Percentiles rank a stretch among this genome's conserved stretches.
Evolutionary conservation across 2,888 invertebrate species (phyloP).

Genomic region (Aricia artaxerxes): DNA sequence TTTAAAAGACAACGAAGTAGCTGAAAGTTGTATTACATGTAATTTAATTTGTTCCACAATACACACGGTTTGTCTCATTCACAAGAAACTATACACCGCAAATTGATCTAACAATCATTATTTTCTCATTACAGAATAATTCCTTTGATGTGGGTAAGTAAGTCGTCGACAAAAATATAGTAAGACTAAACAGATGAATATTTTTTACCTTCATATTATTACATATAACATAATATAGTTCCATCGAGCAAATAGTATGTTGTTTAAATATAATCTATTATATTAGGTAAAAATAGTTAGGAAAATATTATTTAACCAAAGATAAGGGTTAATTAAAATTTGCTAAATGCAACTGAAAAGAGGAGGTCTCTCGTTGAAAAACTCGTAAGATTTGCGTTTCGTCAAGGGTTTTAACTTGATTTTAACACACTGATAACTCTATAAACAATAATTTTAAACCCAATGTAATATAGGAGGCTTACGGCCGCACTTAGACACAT

Average conservation of each 20-base stretch:
- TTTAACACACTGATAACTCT: too few species aligned
- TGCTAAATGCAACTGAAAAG: neutral
- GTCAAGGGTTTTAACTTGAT: neutral
- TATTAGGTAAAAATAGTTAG: too few species aligned
- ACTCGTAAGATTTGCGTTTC: neutral
- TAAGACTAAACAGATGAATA: neutral
- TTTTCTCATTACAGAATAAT: slow-evolving; percentile 8
- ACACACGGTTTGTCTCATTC: neutral
- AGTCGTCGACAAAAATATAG: neutral
- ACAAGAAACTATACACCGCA: neutral
- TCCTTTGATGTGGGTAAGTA: neutral
- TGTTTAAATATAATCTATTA: too few species aligned
- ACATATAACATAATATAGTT: too few species aligned
- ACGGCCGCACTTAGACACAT: too few species aligned
- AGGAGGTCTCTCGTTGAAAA: neutral
- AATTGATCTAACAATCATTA: slow-evolving; percentile 16
- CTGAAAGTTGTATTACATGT: neutral
- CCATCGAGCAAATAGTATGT: too few species aligned
- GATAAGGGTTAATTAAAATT: neutral
- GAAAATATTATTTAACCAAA: too few species aligned
- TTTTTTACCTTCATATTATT: too few species aligned
- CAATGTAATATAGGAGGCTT: too few species aligned
- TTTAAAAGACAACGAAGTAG: neutral
- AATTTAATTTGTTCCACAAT: neutral
- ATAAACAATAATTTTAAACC: too few species aligned